Percentiles rank a stretch among this genome's conserved stretches.
These are phyloP conservation scores for Steinernema hermaphroditum DNA, from an alignment of 2,888 invertebrate genomes.

Conservation along the genomic window DNA sequence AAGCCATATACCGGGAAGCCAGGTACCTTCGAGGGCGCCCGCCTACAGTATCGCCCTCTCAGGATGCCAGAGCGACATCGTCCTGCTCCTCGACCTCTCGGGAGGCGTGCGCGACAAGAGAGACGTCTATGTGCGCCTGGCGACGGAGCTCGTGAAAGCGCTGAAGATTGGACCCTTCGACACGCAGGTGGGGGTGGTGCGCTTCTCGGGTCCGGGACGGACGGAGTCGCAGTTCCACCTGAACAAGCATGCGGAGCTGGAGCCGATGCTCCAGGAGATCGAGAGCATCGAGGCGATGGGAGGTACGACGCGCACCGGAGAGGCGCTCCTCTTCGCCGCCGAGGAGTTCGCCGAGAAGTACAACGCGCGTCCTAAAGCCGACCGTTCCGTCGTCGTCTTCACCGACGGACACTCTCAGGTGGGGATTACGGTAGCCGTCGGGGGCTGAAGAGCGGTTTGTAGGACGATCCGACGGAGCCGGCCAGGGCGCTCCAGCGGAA, in stretches of 20 bases:
- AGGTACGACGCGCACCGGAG: conserved; percentile 54
- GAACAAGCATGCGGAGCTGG: conserved; percentile 35
- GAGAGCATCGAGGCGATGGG: conserved; percentile 40
- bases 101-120: conserved; percentile 33
- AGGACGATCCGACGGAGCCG: conserved; percentile 49
- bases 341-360: conserved; percentile 47
- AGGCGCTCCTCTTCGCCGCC: conserved; percentile 68
- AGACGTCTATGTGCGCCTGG: conserved; percentile 25
- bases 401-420: conserved; percentile 58
- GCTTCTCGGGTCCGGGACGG: conserved; percentile 22
- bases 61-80: conserved; percentile 33
- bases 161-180: conserved; percentile 26
- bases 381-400: conserved; percentile 47
- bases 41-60: no score
- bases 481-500: conserved; percentile 43
- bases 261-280: conserved; percentile 37
- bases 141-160: conserved; percentile 27
- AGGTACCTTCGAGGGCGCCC: neutral
- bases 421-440: neutral
- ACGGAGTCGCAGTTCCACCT: conserved; percentile 33
- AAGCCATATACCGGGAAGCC: conserved; percentile 23
- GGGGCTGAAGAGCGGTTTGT: neutral
- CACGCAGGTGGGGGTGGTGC: conserved; percentile 32
- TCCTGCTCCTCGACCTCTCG: conserved; percentile 31
- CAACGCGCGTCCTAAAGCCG: conserved; percentile 44